These are phyloP conservation scores for Procapra przewalskii DNA, from an alignment of 2,113 vertebrate species.

Conservation along the genomic window DNA sequence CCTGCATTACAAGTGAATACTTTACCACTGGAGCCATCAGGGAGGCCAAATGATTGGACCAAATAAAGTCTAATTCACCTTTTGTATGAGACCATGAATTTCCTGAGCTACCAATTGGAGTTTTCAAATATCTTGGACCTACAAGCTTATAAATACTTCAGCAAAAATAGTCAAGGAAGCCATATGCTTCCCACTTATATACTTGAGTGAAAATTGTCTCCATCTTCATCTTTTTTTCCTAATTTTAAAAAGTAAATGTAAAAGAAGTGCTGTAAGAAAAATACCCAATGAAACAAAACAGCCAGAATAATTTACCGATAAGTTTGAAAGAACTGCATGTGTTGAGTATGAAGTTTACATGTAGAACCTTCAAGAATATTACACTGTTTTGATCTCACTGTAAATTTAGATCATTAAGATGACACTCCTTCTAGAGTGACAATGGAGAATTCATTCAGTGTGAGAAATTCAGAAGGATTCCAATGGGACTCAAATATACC, in stretches of 20 bases:
- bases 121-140: background rate
- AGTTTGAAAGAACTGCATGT: background rate
- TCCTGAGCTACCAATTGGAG: background rate
- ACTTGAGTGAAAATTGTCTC: background rate
- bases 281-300: background rate
- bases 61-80: background rate
- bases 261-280: background rate
- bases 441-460: background rate
- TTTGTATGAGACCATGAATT: background rate
- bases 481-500: background rate
- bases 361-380: background rate
- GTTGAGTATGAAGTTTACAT: background rate
- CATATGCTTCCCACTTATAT: background rate
- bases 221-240: background rate
- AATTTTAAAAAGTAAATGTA: background rate
- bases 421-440: background rate
- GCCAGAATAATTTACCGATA: background rate
- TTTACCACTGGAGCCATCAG: background rate
- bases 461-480: background rate
- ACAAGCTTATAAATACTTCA: background rate
- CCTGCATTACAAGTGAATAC: background rate
- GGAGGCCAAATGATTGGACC: background rate
- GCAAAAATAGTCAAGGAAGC: background rate
- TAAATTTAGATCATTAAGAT: background rate
- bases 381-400: background rate